These are phyloP conservation scores for Drosophila pallidifrons DNA, from an alignment of 1,140 invertebrate genomes.

Conservation along the genomic window DNA sequence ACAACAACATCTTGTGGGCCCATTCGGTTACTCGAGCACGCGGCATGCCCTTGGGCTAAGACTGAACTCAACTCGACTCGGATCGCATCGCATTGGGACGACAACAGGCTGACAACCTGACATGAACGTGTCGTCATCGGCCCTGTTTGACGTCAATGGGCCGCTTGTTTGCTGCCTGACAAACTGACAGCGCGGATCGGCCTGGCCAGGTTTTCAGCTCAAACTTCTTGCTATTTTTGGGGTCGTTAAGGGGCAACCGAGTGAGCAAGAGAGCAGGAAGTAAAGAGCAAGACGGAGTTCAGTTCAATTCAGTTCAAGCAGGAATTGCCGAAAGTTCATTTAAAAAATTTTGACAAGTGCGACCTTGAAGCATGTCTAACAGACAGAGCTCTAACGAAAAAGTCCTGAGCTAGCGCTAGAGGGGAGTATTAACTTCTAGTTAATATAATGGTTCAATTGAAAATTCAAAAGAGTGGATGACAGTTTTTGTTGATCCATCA, in stretches of 20 bases:
- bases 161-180: conserved; percentile 75
- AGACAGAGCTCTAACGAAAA: background rate
- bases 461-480: too few species aligned
- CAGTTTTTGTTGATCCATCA: background rate
- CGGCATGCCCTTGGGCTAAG: conserved; percentile 69
- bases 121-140: conserved; percentile 68
- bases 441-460: too few species aligned
- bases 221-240: background rate
- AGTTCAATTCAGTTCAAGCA: background rate
- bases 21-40: conserved; percentile 57
- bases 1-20: conserved; percentile 17
- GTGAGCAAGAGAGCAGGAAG: background rate
- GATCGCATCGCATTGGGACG: background rate
- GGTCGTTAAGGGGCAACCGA: conserved; percentile 2
- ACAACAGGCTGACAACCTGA: conserved; percentile 64
- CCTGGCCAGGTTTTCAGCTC: background rate
- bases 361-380: conserved; percentile 14
- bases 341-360: conserved; percentile 69
- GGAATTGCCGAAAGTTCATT: conserved; percentile 72
- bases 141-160: conserved; percentile 70
- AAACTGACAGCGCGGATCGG: conserved; percentile 59
- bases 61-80: conserved; percentile 28
- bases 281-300: background rate
- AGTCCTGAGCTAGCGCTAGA: background rate
- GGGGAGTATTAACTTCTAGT: too few species aligned